phyloP scores from a whole-genome alignment of 2,888 invertebrate genomes.

The Eutolmus rufibarbis region DNA sequence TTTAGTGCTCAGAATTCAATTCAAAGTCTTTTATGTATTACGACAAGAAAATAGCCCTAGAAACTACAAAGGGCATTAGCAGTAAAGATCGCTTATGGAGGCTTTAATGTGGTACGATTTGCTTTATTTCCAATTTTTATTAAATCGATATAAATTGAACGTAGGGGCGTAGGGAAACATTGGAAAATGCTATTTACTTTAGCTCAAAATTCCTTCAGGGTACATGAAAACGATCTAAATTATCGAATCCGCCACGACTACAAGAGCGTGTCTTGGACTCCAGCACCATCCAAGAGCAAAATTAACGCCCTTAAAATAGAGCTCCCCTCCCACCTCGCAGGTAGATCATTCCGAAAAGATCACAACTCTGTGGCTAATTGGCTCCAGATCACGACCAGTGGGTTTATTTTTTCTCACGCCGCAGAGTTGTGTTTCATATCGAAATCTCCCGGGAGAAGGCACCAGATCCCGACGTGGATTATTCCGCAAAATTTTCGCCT shows the following conservation, averaged over 20 bases:
- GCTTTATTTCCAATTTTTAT: not conserved
- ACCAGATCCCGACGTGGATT: not conserved
- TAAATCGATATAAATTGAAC: not conserved
- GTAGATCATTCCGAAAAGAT: not conserved
- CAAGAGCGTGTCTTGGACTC: not conserved
- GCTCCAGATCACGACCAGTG: not conserved
- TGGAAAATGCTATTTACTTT: not conserved
- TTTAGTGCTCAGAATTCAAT: not conserved
- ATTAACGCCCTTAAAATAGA: not conserved
- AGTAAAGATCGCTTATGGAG: not conserved
- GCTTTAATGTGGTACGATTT: not conserved
- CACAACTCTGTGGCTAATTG: not conserved
- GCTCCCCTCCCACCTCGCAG: not conserved
- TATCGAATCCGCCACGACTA: not conserved
- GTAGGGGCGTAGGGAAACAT: not conserved
- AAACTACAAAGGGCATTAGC: not conserved
- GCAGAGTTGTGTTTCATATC: not conserved
- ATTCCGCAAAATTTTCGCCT: conserved; percentile 12
- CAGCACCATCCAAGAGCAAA: not conserved
- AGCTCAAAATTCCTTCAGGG: not conserved
- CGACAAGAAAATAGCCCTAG: not conserved
- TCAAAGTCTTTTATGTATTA: not conserved
- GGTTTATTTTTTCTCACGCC: not conserved
- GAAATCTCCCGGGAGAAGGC: not conserved
- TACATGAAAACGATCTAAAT: not conserved